A percentile compares a stretch with the other conserved stretches of the same genome.
These are phyloP conservation scores for Carposina sasakii DNA, from an alignment of 1,140 invertebrate species.

Conservation along the genomic window DNA sequence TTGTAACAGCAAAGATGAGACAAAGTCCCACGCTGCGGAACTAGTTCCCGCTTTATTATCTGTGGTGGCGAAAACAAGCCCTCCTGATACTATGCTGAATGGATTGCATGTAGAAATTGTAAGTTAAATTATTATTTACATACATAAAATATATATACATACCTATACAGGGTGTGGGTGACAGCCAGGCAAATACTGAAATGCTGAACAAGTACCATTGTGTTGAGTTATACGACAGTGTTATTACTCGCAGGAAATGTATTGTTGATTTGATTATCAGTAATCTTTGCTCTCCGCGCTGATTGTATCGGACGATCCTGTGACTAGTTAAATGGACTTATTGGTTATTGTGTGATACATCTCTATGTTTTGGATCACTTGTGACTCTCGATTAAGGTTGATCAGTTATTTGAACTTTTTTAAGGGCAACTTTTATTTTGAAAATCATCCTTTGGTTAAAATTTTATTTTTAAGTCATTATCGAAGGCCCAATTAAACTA, in stretches of 20 bases:
- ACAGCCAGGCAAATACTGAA: neutral
- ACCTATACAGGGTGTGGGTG: too few species aligned
- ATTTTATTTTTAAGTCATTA: too few species aligned
- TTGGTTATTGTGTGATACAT: too few species aligned
- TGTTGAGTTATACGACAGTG: neutral
- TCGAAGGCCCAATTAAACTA: too few species aligned
- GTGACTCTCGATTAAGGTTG: too few species aligned
- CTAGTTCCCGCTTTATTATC: slow-evolving; percentile 31
- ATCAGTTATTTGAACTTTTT: too few species aligned
- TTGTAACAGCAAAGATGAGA: slow-evolving; percentile 33
- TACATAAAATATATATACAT: too few species aligned
- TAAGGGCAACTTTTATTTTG: too few species aligned
- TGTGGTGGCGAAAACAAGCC: slow-evolving; percentile 17
- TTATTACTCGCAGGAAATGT: neutral
- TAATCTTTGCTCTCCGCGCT: neutral
- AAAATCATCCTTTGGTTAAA: too few species aligned
- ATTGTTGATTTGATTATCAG: neutral
- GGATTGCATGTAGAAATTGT: slow-evolving; percentile 41
- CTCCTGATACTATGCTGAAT: slow-evolving; percentile 17
- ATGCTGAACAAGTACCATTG: neutral
- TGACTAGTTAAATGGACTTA: too few species aligned
- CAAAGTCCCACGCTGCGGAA: slow-evolving; percentile 26
- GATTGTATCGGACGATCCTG: neutral
- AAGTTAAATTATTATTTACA: slow-evolving; percentile 18
- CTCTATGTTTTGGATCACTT: too few species aligned